Evolutionary conservation across 2,797 vertebrate genomes (phyloP).

Genomic region (Simalia tracyae): DNA sequence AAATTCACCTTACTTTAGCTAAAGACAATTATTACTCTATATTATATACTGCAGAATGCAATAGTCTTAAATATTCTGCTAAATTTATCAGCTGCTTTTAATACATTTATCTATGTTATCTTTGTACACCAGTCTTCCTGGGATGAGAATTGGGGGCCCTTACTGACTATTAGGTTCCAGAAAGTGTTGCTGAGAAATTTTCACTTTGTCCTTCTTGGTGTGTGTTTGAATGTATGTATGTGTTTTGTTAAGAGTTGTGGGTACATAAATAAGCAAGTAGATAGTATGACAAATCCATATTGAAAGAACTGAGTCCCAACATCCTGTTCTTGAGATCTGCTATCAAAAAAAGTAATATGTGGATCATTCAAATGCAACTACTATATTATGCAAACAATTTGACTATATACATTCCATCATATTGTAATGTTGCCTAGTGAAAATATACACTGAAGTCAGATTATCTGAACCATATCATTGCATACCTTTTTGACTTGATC

Average conservation of each 20-base stretch:
- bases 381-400: constrained; percentile 2
- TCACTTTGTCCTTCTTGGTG: background rate
- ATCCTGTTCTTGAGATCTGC: background rate
- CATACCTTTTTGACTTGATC: constrained; percentile 28
- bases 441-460: constrained; percentile 15
- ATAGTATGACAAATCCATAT: background rate
- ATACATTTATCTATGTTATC: background rate
- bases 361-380: background rate
- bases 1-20: background rate
- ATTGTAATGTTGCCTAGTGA: background rate
- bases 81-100: background rate
- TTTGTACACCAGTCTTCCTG: background rate
- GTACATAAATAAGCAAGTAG: background rate
- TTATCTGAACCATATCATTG: background rate
- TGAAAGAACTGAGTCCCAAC: background rate
- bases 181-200: background rate
- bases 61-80: background rate
- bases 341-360: background rate
- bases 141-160: background rate
- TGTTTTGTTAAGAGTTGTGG: background rate
- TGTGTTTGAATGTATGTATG: background rate
- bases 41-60: background rate
- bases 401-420: background rate
- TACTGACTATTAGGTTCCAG: background rate
- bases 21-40: background rate